Percentiles rank a stretch among this genome's conserved stretches.
These are phyloP conservation scores for Hofmannophila pseudospretella DNA, from an alignment of 2,888 invertebrate species.

Conservation along the genomic window DNA sequence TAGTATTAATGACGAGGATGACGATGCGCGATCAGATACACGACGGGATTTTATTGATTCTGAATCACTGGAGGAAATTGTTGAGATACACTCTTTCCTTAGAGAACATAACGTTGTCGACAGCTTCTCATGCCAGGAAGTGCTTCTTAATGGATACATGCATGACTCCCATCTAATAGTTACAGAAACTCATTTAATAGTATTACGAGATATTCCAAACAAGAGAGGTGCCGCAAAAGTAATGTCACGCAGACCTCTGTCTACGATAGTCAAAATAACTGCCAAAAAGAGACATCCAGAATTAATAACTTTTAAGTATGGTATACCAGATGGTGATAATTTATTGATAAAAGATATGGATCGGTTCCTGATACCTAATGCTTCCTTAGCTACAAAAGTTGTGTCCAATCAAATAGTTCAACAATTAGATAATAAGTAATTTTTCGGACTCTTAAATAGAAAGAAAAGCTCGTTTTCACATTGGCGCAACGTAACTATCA, in stretches of 20 bases:
- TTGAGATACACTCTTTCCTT: conserved; percentile 88
- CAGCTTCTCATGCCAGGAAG: conserved; percentile 94
- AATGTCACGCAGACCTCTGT: conserved; percentile 90
- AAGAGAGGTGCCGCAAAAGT: conserved; percentile 89
- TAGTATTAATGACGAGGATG: conserved; percentile 92
- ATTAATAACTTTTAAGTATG: conserved; percentile 98
- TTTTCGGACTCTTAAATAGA: neutral
- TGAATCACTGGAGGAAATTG: conserved; percentile 84
- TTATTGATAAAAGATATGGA: conserved; percentile 93
- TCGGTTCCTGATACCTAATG: conserved; percentile 93
- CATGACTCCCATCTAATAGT: conserved; percentile 92
- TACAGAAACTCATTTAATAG: conserved; percentile 90
- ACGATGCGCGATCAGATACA: conserved; percentile 52
- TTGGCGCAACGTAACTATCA: no score
- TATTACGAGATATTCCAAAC: conserved; percentile 87
- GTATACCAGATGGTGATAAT: conserved; percentile 88
- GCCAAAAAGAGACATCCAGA: conserved; percentile 97
- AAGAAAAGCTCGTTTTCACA: no score
- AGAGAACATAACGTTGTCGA: conserved; percentile 90
- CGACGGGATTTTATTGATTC: conserved; percentile 68
- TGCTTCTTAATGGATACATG: conserved; percentile 92
- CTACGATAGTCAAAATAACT: conserved; percentile 97
- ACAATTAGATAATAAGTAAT: conserved; percentile 58
- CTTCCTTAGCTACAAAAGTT: conserved; percentile 91
- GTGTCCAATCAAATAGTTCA: conserved; percentile 91